Percentiles rank a stretch among this genome's conserved stretches.
phyloP scores from a whole-genome alignment of 2,888 invertebrate genomes.

The Opisthograptis luteolata region DNA sequence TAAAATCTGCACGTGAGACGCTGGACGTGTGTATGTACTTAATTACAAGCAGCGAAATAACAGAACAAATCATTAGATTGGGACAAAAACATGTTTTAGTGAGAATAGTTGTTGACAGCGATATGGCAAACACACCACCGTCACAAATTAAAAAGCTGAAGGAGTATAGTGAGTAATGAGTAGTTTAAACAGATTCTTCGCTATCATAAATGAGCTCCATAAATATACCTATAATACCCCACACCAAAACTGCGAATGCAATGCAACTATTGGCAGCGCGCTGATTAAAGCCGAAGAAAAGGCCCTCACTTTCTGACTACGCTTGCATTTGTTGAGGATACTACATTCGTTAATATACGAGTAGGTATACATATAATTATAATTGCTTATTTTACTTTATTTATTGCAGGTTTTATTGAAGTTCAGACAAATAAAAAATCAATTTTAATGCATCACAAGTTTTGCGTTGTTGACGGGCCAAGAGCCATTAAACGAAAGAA shows the following conservation, averaged over 20 bases:
- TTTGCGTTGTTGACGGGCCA: constrained; percentile 87
- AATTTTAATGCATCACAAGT: constrained; percentile 92
- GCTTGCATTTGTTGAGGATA: not conserved
- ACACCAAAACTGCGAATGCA: no score
- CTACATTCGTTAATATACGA: no score
- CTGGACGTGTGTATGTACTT: constrained; percentile 81
- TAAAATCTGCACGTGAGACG: constrained; percentile 78
- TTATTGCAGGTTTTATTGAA: constrained; percentile 71
- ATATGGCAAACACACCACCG: constrained; percentile 76
- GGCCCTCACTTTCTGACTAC: no score
- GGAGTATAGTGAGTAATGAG: constrained; percentile 75
- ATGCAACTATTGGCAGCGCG: no score
- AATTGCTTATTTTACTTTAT: constrained; percentile 10
- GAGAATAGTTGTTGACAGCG: constrained; percentile 77
- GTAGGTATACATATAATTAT: no score
- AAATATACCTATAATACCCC: no score
- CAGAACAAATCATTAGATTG: constrained; percentile 75
- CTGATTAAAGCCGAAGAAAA: no score
- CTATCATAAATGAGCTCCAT: no score
- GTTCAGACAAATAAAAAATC: constrained; percentile 77
- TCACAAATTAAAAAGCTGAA: constrained; percentile 75
- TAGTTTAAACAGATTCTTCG: no score
- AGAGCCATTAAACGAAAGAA: constrained; percentile 71
- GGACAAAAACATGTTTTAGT: constrained; percentile 77
- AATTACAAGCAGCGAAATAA: constrained; percentile 76